Percentiles rank a stretch among this genome's conserved stretches.
Evolutionary conservation across 2,797 vertebrate genomes (phyloP).

Genomic region (Macropus fuliginosus): DNA sequence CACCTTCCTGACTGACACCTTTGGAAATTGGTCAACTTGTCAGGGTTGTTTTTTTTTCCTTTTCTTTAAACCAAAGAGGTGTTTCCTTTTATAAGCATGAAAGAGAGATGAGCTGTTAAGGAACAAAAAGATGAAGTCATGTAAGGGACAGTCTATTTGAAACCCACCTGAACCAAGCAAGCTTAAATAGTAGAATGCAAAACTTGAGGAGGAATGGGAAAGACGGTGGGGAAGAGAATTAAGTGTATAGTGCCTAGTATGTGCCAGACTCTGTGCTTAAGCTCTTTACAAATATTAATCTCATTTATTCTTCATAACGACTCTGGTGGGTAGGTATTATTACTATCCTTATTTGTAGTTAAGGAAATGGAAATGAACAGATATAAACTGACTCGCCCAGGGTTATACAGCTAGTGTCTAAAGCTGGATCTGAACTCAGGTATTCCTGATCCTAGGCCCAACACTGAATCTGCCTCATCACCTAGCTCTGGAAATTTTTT

Average conservation of each 20-base stretch:
- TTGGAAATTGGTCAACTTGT: constrained; percentile 58
- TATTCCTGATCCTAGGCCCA: neutral
- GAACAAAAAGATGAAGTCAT: constrained; percentile 28
- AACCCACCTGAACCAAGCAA: constrained; percentile 11
- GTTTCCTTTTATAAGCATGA: constrained; percentile 2
- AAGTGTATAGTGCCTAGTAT: neutral
- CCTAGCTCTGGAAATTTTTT: neutral
- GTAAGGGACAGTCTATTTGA: constrained; percentile 16
- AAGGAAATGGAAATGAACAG: neutral
- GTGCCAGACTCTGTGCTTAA: neutral
- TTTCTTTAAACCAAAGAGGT: constrained; percentile 49
- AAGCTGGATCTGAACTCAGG: neutral
- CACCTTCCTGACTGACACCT: constrained; percentile 50
- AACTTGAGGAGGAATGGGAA: constrained; percentile 24
- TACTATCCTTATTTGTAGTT: neutral
- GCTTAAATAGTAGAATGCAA: neutral
- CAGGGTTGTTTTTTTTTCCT: neutral
- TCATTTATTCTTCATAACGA: neutral
- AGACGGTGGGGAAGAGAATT: neutral
- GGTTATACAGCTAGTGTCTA: neutral
- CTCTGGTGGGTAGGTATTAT: neutral
- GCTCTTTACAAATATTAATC: neutral
- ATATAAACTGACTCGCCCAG: neutral
- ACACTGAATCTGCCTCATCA: neutral
- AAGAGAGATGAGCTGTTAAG: constrained; percentile 34